Base-by-base conservation (phyloP, 2,797 vertebrate genomes). In the Acanthiza pusilla region DNA sequence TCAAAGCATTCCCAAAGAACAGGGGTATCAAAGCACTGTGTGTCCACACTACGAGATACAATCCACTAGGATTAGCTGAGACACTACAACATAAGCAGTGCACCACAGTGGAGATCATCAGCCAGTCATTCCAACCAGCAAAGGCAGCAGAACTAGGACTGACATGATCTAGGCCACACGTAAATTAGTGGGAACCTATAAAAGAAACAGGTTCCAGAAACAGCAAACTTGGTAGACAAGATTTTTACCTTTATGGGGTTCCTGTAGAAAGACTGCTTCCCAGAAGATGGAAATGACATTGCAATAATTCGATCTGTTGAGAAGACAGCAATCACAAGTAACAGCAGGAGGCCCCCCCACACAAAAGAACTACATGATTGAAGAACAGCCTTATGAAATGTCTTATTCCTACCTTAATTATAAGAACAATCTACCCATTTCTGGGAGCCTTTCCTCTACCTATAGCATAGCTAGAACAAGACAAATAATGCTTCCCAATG, bases 251-350 rank as follows among this genome's bases (percentile, higher is more conserved):
- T 91, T 91, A 99, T 99, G 10, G 99, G 99, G 97, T 99, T 99
- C 94, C 99, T 98, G 58, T 99, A 99, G 95, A 99, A 98, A 26
- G 99, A 99, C 74, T 99, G 98, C 85, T 98, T 98, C 93, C 99
- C 99, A 91, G 99, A 99, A 48, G 99, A 99, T 17, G 99, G 99
- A 93, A 99, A 99, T 10, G 99, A 99, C 99, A 99, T 99, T 53
- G 99, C 99, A 92, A 99, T 99, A 94, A 99, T 98, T 43, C 98
- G 98, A 62, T 99, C 99, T 99, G 93, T 63, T 89, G 93, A 88
- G 53, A 45, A 96, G 82, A 96, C 72, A 89, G 17, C 60, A 58
- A 74, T 62, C 45, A 62, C 47, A 73, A 81, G 9, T 38, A 63
- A 61, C 15, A 79, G 16, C 3, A 26, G 32, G 10, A 88, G 66